phyloP scores from a whole-genome alignment of 1,140 invertebrate species.

The Diorhabda elongata region DNA sequence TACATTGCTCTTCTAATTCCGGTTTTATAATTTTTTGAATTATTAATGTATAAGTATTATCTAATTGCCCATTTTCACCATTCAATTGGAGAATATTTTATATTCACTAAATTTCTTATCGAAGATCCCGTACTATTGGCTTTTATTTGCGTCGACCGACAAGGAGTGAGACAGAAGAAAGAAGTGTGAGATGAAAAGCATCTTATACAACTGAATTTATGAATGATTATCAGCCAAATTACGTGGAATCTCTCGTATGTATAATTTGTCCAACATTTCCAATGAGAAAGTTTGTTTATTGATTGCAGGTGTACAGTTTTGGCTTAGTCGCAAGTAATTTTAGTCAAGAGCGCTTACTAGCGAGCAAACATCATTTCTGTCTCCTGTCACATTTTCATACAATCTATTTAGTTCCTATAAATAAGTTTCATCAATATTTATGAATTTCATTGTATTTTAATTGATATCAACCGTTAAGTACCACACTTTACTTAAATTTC shows the following conservation, averaged over 20 bases:
- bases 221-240: slow-evolving; percentile 23
- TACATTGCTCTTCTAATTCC: no score
- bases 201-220: slow-evolving; percentile 21
- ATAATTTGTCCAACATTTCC: slow-evolving; percentile 21
- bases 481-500: no score
- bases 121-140: neutral
- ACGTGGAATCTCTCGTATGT: slow-evolving; percentile 18
- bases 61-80: no score
- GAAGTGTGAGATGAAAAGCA: slow-evolving; percentile 13
- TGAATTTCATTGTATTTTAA: no score
- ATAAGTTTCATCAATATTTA: no score
- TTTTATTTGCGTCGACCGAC: slow-evolving; percentile 5
- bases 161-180: slow-evolving; percentile 8
- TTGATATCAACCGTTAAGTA: no score
- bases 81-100: no score
- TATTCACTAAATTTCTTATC: neutral
- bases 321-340: neutral
- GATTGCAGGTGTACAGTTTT: slow-evolving; percentile 24
- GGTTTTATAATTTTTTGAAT: no score
- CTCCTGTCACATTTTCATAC: neutral
- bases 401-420: no score
- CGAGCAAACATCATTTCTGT: neutral
- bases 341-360: neutral
- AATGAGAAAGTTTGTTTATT: slow-evolving; percentile 25
- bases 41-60: no score